phyloP scores from a whole-genome alignment of 2,797 vertebrate species.

The Balearica regulorum region DNA sequence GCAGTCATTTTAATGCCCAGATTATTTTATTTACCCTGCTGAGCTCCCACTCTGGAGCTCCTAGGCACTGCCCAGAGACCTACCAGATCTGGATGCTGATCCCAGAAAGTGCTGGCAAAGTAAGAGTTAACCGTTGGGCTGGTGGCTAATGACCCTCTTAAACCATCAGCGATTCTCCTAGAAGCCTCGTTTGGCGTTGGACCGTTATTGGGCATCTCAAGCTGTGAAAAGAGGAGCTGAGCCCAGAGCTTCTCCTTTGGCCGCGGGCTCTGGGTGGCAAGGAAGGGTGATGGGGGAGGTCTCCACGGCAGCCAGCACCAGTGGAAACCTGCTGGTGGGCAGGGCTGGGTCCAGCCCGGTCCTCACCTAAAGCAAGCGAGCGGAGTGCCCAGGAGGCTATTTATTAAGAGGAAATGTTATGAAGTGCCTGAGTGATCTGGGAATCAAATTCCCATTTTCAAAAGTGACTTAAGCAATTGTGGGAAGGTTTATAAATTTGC shows the following conservation, averaged over 20 bases:
- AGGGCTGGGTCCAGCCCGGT: background rate
- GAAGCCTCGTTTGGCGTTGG: background rate
- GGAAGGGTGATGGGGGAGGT: background rate
- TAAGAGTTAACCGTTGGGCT: background rate
- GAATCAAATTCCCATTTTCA: background rate
- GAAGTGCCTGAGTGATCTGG: background rate
- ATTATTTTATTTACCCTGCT: background rate
- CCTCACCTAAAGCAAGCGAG: background rate
- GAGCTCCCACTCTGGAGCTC: background rate
- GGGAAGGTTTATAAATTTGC: background rate
- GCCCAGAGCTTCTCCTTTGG: background rate
- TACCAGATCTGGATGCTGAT: background rate
- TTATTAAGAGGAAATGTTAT: background rate
- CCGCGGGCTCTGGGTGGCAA: background rate
- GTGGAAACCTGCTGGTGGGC: background rate
- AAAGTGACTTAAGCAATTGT: background rate
- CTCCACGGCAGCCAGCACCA: rapidly evolving
- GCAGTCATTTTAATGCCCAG: background rate
- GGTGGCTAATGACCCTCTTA: background rate
- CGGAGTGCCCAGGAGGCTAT: background rate
- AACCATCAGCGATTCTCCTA: background rate
- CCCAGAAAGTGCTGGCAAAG: background rate
- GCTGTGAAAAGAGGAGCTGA: background rate
- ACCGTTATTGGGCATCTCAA: background rate
- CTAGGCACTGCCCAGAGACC: background rate